Base-by-base conservation (phyloP, 2,113 vertebrate species). In the Pagrus major region DNA sequence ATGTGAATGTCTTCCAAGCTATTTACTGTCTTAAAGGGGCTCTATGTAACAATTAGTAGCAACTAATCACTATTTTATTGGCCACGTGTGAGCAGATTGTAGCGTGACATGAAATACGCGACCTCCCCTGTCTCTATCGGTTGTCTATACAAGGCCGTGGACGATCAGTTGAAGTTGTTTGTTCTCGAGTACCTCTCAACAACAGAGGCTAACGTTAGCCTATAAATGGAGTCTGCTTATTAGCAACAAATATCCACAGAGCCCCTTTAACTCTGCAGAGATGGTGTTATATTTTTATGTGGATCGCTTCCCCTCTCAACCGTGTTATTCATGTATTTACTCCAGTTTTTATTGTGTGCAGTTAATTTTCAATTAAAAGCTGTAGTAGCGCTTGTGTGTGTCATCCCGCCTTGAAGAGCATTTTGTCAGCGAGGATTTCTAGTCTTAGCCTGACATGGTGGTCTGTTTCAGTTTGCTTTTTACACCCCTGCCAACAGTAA, bases 401-500 rank as follows among this genome's bases (percentile, higher is more conserved):
- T 29, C 61, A 29, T 69, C 39, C 27, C 15, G 37, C 18, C 18
- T 27, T 27, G 1, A 56, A 70, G 52, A 60, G 55, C 37, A 23
- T 51, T 60, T 60, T 3, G 20, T 61, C 25, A 20, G 15, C 29
- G 31, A 33, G 14, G 46, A 65, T 54, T 70, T 64, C 15, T n/a
- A 46, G 42, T 47, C 11, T 49, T 9, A 29, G n/a, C 2, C 47
- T 27, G 25, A 52, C 21, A 52, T 12, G 4, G 20, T n/a, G 16
- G 49, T 64, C 49, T 25, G 27, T 59, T 51, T 60, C 52, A 33
- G 27, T 41, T n/a, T 55, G 47, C 23, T 64, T 70, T n/a, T 76
- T n/a, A 33, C 20, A 11, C 21, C 16, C 16, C 11, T 82, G 56
- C 65, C 78, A 60, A 12, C 46, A 23, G 12, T 20, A 15, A 25